Conservation (phyloP, 2,888 invertebrate species). For the Alloscopus bannaensis region DNA sequence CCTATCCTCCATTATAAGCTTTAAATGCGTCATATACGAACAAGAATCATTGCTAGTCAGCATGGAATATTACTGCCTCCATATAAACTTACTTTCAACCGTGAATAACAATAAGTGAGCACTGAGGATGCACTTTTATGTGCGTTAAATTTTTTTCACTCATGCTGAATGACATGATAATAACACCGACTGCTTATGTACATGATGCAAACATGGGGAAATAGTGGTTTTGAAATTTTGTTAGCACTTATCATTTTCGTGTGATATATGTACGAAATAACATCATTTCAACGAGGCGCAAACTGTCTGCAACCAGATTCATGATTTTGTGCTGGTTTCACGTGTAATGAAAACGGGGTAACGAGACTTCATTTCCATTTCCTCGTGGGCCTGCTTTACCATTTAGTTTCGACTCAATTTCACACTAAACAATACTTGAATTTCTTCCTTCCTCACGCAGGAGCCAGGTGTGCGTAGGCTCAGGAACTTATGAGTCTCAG, state of each 20-base stretch:
- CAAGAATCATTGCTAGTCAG: background rate
- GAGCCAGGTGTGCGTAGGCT: conserved; percentile 87
- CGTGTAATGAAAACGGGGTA: conserved; percentile 13
- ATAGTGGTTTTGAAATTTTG: too few species aligned
- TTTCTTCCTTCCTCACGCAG: conserved; percentile 75
- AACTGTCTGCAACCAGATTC: too few species aligned
- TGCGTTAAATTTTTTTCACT: conserved; percentile 6
- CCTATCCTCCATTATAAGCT: background rate
- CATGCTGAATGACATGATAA: conserved; percentile 16
- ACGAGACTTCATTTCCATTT: conserved; percentile 17
- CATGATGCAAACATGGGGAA: background rate
- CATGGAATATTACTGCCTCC: conserved; percentile 23
- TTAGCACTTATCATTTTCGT: too few species aligned
- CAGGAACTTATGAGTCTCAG: conserved; percentile 80
- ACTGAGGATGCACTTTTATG: background rate
- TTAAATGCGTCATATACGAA: conserved; percentile 1
- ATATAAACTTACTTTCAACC: conserved; percentile 8
- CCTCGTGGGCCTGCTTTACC: background rate
- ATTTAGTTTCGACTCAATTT: too few species aligned
- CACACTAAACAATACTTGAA: too few species aligned
- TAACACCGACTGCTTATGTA: background rate
- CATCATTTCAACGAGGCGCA: too few species aligned
- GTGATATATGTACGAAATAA: too few species aligned
- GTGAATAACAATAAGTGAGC: background rate
- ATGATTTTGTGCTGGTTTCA: conserved; percentile 29